These are phyloP conservation scores for Sebastes dallii DNA, from an alignment of 2,797 vertebrate species.

Conservation along the genomic window DNA sequence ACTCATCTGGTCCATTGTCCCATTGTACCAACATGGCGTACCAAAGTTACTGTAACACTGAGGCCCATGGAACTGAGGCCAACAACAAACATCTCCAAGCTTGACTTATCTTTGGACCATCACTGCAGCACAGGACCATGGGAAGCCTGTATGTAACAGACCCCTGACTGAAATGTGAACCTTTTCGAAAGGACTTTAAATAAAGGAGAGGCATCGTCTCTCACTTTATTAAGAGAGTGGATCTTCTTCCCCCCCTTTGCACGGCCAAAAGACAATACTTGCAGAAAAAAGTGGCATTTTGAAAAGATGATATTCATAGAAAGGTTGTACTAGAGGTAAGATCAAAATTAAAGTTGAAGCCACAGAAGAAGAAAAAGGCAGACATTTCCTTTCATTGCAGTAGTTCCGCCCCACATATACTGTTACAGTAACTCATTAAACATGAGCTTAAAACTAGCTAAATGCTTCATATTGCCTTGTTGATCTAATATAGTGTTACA, in stretches of 20 bases:
- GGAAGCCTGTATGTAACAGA: constrained; percentile 55
- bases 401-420: constrained; percentile 18
- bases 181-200: constrained; percentile 56
- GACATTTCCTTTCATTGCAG: constrained; percentile 33
- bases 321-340: constrained; percentile 31
- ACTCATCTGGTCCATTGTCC: constrained; percentile 48
- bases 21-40: constrained; percentile 47
- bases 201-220: constrained; percentile 46
- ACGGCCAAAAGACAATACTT: constrained; percentile 61
- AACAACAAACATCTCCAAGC: constrained; percentile 38
- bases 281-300: constrained; percentile 61
- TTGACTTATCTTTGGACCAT: constrained; percentile 52
- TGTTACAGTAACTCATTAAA: constrained; percentile 27
- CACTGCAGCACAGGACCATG: constrained; percentile 53
- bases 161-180: constrained; percentile 68
- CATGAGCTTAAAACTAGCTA: constrained; percentile 20
- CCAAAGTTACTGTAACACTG: constrained; percentile 63
- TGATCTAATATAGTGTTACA: constrained; percentile 33
- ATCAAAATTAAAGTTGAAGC: constrained; percentile 36
- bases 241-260: constrained; percentile 56
- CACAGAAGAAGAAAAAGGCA: constrained; percentile 45
- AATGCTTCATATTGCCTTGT: constrained; percentile 41
- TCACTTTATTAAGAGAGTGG: constrained; percentile 50
- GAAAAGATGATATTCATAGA: constrained; percentile 53
- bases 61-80: constrained; percentile 48